phyloP scores from a whole-genome alignment of 2,113 vertebrate genomes.

The Indicator maculatus region DNA sequence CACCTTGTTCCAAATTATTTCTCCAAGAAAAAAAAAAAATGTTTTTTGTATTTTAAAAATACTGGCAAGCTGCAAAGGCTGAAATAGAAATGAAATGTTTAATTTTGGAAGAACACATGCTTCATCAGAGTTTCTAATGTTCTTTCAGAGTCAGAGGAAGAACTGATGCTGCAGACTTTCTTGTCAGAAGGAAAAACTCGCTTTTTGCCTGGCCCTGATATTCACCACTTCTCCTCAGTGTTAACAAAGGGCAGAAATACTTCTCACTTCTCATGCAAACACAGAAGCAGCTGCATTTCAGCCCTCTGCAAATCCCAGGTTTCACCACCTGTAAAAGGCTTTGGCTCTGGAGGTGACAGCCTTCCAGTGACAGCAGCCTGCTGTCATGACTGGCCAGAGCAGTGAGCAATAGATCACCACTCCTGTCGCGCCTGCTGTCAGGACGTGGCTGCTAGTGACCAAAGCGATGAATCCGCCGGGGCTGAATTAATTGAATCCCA shows the following conservation, averaged over 20 bases:
- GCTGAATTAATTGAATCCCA: slow-evolving; percentile 36
- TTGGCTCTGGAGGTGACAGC: slow-evolving; percentile 2
- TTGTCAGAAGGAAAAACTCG: neutral
- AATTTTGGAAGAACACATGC: slow-evolving; percentile 64
- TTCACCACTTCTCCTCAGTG: neutral
- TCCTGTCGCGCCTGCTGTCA: neutral
- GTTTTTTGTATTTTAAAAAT: neutral
- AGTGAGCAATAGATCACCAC: neutral
- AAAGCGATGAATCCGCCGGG: neutral
- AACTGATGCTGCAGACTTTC: slow-evolving; percentile 8
- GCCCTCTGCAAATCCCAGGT: neutral
- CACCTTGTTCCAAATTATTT: neutral
- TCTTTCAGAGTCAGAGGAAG: neutral
- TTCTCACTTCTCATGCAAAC: neutral
- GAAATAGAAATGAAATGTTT: slow-evolving; percentile 60
- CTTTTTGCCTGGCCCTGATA: slow-evolving; percentile 19
- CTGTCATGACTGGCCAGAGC: slow-evolving; percentile 7
- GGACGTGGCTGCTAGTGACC: neutral
- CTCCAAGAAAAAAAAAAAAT: neutral
- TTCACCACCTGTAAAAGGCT: accelerated
- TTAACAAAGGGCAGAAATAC: neutral
- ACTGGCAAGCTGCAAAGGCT: slow-evolving; percentile 41
- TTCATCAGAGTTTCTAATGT: slow-evolving; percentile 39
- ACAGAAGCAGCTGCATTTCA: neutral
- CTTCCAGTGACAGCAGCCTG: neutral